Evolutionary conservation across 1,140 invertebrate genomes (phyloP).

Genomic region (Lineus longissimus): DNA sequence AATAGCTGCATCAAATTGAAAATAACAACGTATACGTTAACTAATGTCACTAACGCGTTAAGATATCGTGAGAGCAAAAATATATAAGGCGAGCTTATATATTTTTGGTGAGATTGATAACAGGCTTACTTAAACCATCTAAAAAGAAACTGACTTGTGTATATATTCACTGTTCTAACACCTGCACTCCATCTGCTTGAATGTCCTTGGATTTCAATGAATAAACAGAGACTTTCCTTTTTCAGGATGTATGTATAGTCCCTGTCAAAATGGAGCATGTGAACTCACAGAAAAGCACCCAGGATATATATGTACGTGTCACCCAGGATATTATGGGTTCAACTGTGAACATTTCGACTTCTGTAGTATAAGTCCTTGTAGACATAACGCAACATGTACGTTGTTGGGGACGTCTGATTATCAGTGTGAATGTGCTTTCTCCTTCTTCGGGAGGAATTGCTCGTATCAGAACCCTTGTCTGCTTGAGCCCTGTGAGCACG

Average conservation of each 20-base stretch:
- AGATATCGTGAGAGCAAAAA: too few relatives aligned
- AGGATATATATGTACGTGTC: slow-evolving; percentile 31
- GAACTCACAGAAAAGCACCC: slow-evolving; percentile 56
- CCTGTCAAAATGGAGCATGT: slow-evolving; percentile 89
- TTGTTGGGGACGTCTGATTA: slow-evolving; percentile 13
- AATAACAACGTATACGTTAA: too few relatives aligned
- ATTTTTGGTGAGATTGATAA: too few relatives aligned
- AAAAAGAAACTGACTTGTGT: too few relatives aligned
- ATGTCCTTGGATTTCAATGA: too few relatives aligned
- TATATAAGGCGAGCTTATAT: too few relatives aligned
- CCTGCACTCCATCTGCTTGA: too few relatives aligned
- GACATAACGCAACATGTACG: slow-evolving; percentile 41
- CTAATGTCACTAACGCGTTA: too few relatives aligned
- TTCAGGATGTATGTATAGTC: slow-evolving; percentile 39
- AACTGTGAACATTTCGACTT: slow-evolving; percentile 26
- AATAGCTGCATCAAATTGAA: too few relatives aligned
- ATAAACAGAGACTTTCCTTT: too few relatives aligned
- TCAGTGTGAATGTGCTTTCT: slow-evolving; percentile 83
- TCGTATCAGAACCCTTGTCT: slow-evolving; percentile 26
- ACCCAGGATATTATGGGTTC: slow-evolving; percentile 75
- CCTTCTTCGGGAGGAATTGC: slow-evolving; percentile 60
- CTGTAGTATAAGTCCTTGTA: slow-evolving; percentile 39
- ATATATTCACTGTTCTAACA: too few relatives aligned
- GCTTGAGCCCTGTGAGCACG: slow-evolving; percentile 24
- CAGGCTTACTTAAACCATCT: too few relatives aligned